A percentile compares a stretch with the other conserved stretches of the same genome.
phyloP scores from a whole-genome alignment of 2,797 vertebrate species.

The Catharus ustulatus region DNA sequence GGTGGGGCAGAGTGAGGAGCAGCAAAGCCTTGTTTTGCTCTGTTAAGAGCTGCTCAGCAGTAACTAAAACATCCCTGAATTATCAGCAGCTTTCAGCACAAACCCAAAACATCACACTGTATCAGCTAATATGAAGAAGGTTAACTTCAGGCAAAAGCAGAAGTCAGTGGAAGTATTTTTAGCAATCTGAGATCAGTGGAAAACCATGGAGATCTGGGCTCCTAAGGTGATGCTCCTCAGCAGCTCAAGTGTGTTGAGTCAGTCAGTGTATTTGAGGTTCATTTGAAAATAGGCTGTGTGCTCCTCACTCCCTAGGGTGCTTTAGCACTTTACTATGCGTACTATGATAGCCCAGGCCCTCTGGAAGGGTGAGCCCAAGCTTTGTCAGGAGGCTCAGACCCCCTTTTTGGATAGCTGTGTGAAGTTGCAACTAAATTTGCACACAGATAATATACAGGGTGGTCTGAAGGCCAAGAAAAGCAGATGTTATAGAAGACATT shows the following conservation, averaged over 20 bases:
- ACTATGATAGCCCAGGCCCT: fast-evolving
- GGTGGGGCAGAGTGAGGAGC: background rate
- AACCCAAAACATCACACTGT: background rate
- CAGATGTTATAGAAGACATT: background rate
- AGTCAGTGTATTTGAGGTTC: background rate
- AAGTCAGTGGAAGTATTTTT: background rate
- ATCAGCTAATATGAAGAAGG: background rate
- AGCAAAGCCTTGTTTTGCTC: background rate
- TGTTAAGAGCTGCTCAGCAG: background rate
- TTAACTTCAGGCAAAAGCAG: background rate
- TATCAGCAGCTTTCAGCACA: background rate
- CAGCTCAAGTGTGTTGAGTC: background rate
- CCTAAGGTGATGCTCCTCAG: background rate
- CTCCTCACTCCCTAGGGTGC: background rate
- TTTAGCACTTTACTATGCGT: background rate
- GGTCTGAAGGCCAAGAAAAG: background rate
- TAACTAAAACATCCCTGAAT: background rate
- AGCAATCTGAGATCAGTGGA: background rate
- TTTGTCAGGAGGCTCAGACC: background rate
- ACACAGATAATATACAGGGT: background rate
- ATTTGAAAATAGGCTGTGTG: background rate
- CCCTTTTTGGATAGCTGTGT: background rate
- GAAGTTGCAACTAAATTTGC: background rate
- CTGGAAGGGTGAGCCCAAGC: background rate
- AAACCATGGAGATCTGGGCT: background rate